Conservation (phyloP, 2,888 invertebrate genomes). For the Scaptomyza tumidula region DNA sequence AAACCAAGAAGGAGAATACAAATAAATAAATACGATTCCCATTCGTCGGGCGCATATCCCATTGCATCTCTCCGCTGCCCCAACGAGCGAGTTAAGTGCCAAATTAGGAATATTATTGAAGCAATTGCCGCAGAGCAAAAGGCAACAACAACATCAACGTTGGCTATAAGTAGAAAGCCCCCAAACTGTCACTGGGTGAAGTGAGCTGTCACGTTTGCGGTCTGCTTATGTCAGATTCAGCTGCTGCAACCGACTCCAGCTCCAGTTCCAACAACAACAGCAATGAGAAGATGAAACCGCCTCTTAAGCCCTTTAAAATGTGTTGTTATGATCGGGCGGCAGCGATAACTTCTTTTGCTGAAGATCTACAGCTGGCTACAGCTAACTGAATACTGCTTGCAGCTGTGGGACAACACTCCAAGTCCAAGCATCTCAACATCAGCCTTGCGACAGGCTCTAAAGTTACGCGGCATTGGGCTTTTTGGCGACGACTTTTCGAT, state of each 20-base stretch:
- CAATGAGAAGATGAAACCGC: conserved; percentile 4
- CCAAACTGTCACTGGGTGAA: conserved; percentile 72
- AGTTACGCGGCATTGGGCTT: conserved; percentile 68
- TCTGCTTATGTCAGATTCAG: conserved; percentile 80
- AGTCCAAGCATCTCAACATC: conserved; percentile 13
- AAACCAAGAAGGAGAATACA: conserved; percentile 8
- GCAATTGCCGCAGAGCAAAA: conserved; percentile 62
- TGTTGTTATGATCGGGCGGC: conserved; percentile 80
- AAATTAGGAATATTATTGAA: conserved; percentile 80
- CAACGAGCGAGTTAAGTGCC: conserved; percentile 68
- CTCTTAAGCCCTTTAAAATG: conserved; percentile 80
- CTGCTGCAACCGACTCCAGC: conserved; percentile 27
- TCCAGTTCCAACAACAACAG: too few species aligned
- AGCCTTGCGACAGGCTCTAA: conserved; percentile 72
- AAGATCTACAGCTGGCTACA: conserved; percentile 23
- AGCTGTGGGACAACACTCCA: conserved; percentile 15
- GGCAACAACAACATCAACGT: neutral
- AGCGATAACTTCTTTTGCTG: conserved; percentile 65
- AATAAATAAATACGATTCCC: conserved; percentile 35
- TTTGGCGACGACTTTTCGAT: conserved; percentile 58
- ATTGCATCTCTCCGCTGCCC: conserved; percentile 4
- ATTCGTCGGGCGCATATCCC: conserved; percentile 24
- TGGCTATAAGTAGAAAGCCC: conserved; percentile 58
- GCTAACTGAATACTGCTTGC: conserved; percentile 8
- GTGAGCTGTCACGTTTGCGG: conserved; percentile 80